Evolutionary conservation across 2,797 vertebrate genomes (phyloP).

Genomic region (Cuculus canorus): DNA sequence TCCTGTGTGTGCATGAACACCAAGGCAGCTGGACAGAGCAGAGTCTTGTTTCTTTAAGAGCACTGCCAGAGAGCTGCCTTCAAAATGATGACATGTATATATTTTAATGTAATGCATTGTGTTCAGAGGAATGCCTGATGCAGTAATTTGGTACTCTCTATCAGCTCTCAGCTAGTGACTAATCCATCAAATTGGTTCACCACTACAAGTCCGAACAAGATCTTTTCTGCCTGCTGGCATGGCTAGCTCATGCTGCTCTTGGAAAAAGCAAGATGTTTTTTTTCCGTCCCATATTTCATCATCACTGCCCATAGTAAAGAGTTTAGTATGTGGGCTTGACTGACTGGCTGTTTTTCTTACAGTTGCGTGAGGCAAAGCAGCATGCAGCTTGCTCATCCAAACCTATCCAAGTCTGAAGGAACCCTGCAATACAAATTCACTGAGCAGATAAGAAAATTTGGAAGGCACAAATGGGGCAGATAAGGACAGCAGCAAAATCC

Average conservation of each 20-base stretch:
- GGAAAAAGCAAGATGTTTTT: slow-evolving; percentile 36
- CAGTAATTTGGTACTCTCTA: background rate
- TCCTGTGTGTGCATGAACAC: rapidly evolving
- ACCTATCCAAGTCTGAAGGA: slow-evolving; percentile 33
- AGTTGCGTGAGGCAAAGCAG: background rate
- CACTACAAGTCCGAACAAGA: slow-evolving; percentile 18
- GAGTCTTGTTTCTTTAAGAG: slow-evolving; percentile 9
- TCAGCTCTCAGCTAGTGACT: background rate
- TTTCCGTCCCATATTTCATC: slow-evolving; percentile 18
- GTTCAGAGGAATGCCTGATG: slow-evolving; percentile 25
- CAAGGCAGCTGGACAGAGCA: background rate
- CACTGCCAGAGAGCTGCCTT: background rate
- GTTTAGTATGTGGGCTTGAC: slow-evolving; percentile 19
- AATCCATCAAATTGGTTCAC: slow-evolving; percentile 50
- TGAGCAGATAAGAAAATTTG: slow-evolving; percentile 54
- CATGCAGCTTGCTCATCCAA: background rate
- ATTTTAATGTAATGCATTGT: slow-evolving; percentile 22
- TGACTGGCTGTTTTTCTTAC: slow-evolving; percentile 36
- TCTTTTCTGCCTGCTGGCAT: background rate
- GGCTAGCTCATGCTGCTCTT: background rate
- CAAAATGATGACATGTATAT: slow-evolving; percentile 28
- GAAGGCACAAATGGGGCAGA: slow-evolving; percentile 42
- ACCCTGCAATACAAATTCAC: slow-evolving; percentile 15
- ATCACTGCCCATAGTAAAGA: background rate
- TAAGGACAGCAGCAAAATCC: slow-evolving; percentile 43